phyloP scores from a whole-genome alignment of 1,140 invertebrate genomes.

The Globodera rostochiensis region DNA sequence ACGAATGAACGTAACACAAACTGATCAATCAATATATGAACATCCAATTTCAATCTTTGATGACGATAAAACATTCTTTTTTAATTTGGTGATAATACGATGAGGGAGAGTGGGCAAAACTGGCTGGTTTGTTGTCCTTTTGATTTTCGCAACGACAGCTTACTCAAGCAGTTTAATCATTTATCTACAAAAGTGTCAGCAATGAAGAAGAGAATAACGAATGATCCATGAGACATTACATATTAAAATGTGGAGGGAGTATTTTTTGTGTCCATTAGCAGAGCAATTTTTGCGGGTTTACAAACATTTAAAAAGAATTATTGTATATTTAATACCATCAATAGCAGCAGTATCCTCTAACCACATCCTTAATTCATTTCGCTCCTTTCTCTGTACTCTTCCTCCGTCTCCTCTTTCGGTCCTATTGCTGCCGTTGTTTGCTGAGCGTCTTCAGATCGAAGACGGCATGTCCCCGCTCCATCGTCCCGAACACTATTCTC shows the following conservation, averaged over 20 bases:
- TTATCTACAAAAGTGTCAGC: background rate
- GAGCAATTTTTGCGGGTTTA: background rate
- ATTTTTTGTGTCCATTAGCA: background rate
- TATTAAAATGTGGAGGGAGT: background rate
- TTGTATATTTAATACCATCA: background rate
- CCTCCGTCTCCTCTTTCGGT: background rate
- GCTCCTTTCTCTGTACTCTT: background rate
- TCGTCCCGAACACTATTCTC: background rate
- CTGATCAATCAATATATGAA: background rate
- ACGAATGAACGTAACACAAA: background rate
- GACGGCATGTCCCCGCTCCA: background rate
- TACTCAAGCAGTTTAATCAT: background rate
- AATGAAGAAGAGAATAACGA: background rate
- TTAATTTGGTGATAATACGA: no score
- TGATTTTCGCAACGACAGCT: background rate
- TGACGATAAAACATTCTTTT: no score
- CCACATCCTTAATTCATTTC: background rate
- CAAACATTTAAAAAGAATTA: background rate
- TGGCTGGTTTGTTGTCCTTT: background rate
- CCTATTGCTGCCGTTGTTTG: background rate
- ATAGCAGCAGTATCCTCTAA: background rate
- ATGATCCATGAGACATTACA: background rate
- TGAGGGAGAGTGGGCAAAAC: background rate
- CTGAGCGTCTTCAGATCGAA: background rate
- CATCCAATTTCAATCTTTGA: background rate